phyloP scores from a whole-genome alignment of 2,797 vertebrate genomes.

The Typhlichthys eigenmanni region DNA sequence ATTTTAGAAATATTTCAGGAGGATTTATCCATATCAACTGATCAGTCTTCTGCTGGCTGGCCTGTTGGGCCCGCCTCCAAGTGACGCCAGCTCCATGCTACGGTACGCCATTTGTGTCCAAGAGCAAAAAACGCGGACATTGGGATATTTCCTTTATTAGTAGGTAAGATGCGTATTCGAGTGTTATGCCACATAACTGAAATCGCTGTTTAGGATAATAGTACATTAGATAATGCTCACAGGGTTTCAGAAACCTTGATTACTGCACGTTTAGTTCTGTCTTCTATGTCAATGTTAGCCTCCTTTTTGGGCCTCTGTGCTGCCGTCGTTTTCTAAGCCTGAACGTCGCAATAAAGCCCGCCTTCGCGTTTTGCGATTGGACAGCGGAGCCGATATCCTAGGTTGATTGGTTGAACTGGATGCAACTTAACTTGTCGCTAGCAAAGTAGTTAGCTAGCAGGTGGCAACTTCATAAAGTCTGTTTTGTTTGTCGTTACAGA shows the following conservation, averaged over 20 bases:
- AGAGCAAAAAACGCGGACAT: conserved; percentile 85
- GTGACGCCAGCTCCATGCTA: conserved; percentile 80
- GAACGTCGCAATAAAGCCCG: conserved; percentile 33
- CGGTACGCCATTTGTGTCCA: conserved; percentile 92
- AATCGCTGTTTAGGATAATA: not conserved
- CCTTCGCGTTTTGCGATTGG: conserved; percentile 62
- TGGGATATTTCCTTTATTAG: conserved; percentile 59
- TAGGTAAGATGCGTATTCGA: conserved; percentile 61
- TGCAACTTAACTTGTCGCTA: conserved; percentile 29
- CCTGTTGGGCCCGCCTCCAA: conserved; percentile 17
- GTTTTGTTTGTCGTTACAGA: not conserved
- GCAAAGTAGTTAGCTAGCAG: conserved; percentile 6
- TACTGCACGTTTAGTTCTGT: conserved; percentile 6
- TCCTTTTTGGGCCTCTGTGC: conserved; percentile 94
- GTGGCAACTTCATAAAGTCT: not conserved
- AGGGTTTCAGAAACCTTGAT: conserved; percentile 23
- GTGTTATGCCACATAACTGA: not conserved
- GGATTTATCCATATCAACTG: too few relatives aligned
- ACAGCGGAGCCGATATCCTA: not conserved
- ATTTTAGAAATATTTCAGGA: not conserved
- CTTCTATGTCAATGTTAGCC: conserved; percentile 68
- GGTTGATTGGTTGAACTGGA: conserved; percentile 44
- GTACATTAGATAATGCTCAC: not conserved
- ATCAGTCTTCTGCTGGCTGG: too few relatives aligned
- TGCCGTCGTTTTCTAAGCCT: conserved; percentile 85